A percentile compares a stretch with the other conserved stretches of the same genome.
These are phyloP conservation scores for Ophioderma brevispina DNA, from an alignment of 35 echinoderm and acorn worm genomes.

Conservation along the genomic window DNA sequence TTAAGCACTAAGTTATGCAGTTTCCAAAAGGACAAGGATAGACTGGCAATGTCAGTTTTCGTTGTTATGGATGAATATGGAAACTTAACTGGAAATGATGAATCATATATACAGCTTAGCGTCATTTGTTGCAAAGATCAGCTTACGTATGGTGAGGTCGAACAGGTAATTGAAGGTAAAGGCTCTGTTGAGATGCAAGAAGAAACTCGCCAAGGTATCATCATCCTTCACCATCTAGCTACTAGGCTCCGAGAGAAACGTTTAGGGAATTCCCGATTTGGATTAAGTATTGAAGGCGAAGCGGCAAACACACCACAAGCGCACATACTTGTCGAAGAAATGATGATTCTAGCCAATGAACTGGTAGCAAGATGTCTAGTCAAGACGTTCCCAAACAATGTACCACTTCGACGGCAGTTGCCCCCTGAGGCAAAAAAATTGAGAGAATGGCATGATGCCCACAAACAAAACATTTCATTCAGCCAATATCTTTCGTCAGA, in stretches of 20 bases:
- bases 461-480: slow-evolving; percentile 30
- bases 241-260: neutral
- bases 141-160: slow-evolving; percentile 52
- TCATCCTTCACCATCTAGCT: slow-evolving; percentile 31
- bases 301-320: slow-evolving; percentile 24
- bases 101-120: neutral
- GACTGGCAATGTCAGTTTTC: slow-evolving; percentile 64
- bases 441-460: slow-evolving; percentile 26
- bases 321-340: slow-evolving; percentile 80
- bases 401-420: slow-evolving; percentile 65
- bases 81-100: no score
- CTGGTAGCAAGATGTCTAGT: slow-evolving; percentile 43
- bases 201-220: neutral
- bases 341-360: slow-evolving; percentile 82
- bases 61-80: no score
- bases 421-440: slow-evolving; percentile 50
- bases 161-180: slow-evolving; percentile 14
- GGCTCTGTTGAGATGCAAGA: neutral
- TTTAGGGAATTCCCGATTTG: slow-evolving; percentile 41
- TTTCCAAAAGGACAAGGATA: slow-evolving; percentile 31
- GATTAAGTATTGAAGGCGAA: slow-evolving; percentile 30
- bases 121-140: slow-evolving; percentile 34
- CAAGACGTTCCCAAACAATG: neutral
- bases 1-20: slow-evolving; percentile 70
- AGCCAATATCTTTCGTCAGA: slow-evolving; percentile 11